A percentile compares a stretch with the other conserved stretches of the same genome.
These are phyloP conservation scores for Caranx melampygus DNA, from an alignment of 2,113 vertebrate species.

Conservation along the genomic window DNA sequence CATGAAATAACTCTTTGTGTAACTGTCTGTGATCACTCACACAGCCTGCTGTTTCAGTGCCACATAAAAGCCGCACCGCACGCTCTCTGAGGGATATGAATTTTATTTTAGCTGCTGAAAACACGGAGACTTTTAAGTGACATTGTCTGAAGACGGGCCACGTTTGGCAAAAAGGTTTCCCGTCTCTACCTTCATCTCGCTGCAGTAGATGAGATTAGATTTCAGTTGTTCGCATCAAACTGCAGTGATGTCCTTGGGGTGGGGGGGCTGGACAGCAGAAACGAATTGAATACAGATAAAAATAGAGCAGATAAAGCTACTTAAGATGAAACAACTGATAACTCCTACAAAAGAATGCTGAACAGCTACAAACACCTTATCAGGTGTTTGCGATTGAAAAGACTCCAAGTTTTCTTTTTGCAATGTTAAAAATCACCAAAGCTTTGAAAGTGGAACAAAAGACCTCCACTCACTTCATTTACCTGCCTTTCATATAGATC, in stretches of 20 bases:
- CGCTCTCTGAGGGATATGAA: neutral
- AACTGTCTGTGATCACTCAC: conserved; percentile 18
- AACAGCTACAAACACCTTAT: neutral
- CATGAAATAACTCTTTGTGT: conserved; percentile 46
- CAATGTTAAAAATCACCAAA: neutral
- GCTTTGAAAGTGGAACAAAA: neutral
- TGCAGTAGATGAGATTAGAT: conserved; percentile 40
- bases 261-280: conserved; percentile 20
- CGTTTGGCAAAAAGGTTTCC: conserved; percentile 9
- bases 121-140: conserved; percentile 1
- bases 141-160: neutral
- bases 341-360: neutral
- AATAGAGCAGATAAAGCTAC: conserved; percentile 22
- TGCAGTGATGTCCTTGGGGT: conserved; percentile 10
- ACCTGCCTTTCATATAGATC: neutral
- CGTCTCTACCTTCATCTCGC: conserved; percentile 21
- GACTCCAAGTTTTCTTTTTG: neutral
- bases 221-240: conserved; percentile 22
- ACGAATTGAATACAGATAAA: conserved; percentile 18
- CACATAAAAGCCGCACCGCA: conserved; percentile 30
- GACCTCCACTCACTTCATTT: neutral
- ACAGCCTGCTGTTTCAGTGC: conserved; percentile 18
- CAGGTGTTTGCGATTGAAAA: neutral
- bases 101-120: conserved; percentile 17
- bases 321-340: conserved; percentile 29